These are phyloP conservation scores for Galeopsomyia nigrocyanea DNA, from an alignment of 2,888 invertebrate species.

Conservation along the genomic window DNA sequence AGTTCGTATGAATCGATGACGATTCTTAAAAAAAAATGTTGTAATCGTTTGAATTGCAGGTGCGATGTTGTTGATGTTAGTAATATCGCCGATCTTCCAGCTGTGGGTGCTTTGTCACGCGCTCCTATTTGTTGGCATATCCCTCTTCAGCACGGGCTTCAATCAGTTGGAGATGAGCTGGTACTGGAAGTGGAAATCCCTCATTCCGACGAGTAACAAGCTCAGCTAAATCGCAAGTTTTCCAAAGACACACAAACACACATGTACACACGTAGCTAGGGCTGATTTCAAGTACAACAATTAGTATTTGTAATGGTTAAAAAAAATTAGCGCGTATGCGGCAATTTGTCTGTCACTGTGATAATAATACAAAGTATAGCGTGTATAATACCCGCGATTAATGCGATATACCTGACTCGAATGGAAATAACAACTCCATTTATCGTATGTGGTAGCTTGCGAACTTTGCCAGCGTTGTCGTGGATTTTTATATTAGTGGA, in stretches of 20 bases:
- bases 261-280: background rate
- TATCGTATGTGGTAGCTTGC: too few species aligned
- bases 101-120: conserved; percentile 61
- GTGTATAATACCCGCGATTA: too few species aligned
- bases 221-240: conserved; percentile 17
- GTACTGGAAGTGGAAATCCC: conserved; percentile 61
- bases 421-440: too few species aligned
- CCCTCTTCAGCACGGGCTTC: conserved; percentile 61
- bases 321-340: conserved; percentile 35
- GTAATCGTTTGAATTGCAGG: conserved; percentile 51
- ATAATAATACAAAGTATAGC: conserved; percentile 45
- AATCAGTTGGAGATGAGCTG: conserved; percentile 65
- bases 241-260: too few species aligned
- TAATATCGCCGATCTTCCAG: conserved; percentile 63
- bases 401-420: too few species aligned
- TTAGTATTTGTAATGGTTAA: background rate
- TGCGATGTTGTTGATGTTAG: conserved; percentile 56
- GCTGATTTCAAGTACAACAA: conserved; percentile 24
- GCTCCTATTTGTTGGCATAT: conserved; percentile 60
- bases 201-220: conserved; percentile 12
- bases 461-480: too few species aligned
- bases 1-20: too few species aligned
- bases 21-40: too few species aligned
- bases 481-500: too few species aligned
- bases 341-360: conserved; percentile 55